These are phyloP conservation scores for Stegophylla sp. DNA, from an alignment of 2,888 invertebrate genomes.

Conservation along the genomic window DNA sequence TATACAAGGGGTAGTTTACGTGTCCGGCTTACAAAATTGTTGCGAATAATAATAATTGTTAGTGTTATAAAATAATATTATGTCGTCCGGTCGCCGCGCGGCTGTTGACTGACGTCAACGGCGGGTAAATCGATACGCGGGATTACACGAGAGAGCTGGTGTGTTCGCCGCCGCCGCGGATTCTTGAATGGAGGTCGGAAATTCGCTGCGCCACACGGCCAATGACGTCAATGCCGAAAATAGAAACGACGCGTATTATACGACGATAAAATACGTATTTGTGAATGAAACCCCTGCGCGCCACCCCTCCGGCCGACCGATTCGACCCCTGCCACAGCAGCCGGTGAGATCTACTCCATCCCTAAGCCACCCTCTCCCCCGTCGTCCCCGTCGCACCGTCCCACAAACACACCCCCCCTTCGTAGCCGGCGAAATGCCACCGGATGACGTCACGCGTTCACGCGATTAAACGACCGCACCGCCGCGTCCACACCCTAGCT, in stretches of 20 bases:
- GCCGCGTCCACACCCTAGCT: neutral
- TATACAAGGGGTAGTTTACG: conserved; percentile 12
- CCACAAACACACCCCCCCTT: too few relatives aligned
- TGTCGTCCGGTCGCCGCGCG: too few relatives aligned
- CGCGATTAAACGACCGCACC: neutral
- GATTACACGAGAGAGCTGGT: neutral
- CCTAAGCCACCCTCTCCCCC: neutral
- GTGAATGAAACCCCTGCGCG: conserved; percentile 51
- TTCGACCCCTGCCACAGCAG: neutral
- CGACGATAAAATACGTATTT: too few relatives aligned
- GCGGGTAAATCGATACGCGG: conserved; percentile 36
- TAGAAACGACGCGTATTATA: conserved; percentile 14
- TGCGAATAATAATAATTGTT: too few relatives aligned
- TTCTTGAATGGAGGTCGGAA: conserved; percentile 58
- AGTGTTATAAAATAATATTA: too few relatives aligned
- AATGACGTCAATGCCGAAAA: conserved; percentile 55
- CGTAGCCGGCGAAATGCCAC: neutral
- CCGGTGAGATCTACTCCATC: neutral
- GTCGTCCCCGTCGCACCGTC: neutral
- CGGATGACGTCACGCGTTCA: conserved; percentile 37
- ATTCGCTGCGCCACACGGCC: neutral
- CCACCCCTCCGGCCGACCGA: neutral
- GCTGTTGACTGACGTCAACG: conserved; percentile 56
- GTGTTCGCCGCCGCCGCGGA: neutral
- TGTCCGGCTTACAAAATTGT: conserved; percentile 11